Percentiles rank a stretch among this genome's conserved stretches.
These are phyloP conservation scores for Oreochromis tanganicae DNA, from an alignment of 2,113 vertebrate species.

Conservation along the genomic window DNA sequence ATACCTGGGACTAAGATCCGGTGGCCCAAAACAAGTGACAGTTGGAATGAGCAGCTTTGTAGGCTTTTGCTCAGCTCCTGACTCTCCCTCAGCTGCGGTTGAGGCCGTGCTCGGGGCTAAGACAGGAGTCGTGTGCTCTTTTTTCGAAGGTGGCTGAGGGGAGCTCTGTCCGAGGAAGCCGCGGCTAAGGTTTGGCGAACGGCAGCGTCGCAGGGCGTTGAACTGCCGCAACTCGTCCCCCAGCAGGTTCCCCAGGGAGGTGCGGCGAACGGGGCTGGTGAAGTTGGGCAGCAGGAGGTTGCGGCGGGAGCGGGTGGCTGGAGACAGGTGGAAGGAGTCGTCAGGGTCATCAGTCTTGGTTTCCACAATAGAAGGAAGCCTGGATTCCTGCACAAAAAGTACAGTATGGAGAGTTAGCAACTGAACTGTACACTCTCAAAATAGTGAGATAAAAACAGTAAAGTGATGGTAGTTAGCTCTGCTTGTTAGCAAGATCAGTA, in stretches of 20 bases:
- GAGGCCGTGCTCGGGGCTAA: background rate
- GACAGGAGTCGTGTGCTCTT: conserved; percentile 13
- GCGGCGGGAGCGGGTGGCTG: conserved; percentile 63
- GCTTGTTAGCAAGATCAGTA: background rate
- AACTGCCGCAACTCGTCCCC: conserved; percentile 85
- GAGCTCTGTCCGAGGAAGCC: conserved; percentile 65
- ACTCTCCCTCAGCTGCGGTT: background rate
- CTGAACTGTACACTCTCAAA: background rate
- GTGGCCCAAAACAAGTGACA: conserved; percentile 74
- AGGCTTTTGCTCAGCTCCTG: conserved; percentile 62
- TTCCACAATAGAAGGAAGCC: conserved; percentile 80
- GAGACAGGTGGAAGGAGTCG: conserved; percentile 73
- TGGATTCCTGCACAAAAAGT: conserved; percentile 69
- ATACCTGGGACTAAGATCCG: conserved; percentile 89
- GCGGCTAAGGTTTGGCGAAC: conserved; percentile 74
- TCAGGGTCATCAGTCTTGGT: conserved; percentile 63
- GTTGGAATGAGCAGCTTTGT: conserved; percentile 84
- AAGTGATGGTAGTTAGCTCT: background rate
- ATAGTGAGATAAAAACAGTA: background rate
- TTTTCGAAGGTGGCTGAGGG: conserved; percentile 57
- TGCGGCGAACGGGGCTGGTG: conserved; percentile 73
- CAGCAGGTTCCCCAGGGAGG: conserved; percentile 84
- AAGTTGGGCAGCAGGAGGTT: conserved; percentile 83
- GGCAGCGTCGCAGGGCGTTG: conserved; percentile 77
- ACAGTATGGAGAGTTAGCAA: background rate